Conservation (phyloP, 2,113 vertebrate genomes). For the Lepidothrix coronata region DNA sequence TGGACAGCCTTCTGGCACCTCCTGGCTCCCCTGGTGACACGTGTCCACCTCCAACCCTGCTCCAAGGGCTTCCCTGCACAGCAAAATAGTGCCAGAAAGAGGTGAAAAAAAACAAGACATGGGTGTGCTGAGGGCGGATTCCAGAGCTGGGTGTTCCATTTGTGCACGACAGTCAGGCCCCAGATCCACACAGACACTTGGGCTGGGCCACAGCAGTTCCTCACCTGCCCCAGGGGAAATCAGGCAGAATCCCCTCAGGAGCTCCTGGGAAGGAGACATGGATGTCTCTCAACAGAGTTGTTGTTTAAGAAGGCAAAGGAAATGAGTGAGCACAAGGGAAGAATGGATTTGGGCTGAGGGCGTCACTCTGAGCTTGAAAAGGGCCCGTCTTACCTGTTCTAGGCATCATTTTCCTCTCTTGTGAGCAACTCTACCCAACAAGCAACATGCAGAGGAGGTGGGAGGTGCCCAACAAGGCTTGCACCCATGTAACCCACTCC, state of each 20-base stretch:
- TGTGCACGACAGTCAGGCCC: rapidly evolving
- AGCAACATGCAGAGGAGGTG: background rate
- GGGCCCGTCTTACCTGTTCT: background rate
- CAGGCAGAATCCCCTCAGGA: background rate
- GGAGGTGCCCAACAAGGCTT: background rate
- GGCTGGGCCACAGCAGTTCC: background rate
- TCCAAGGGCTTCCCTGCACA: background rate
- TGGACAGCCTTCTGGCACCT: background rate
- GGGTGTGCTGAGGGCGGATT: background rate
- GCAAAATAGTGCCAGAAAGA: background rate
- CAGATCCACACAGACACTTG: background rate
- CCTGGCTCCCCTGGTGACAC: rapidly evolving
- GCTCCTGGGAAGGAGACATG: background rate
- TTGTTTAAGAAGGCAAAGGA: background rate
- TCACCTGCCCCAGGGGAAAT: background rate
- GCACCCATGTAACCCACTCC: rapidly evolving
- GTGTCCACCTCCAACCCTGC: background rate
- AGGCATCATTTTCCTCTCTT: background rate
- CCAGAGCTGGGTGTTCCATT: background rate
- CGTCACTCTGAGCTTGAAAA: background rate
- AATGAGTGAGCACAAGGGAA: background rate
- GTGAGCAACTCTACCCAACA: background rate
- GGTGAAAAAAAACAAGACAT: background rate
- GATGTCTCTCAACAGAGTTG: background rate
- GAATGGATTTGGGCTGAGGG: background rate